Conservation (phyloP, 2,113 vertebrate species). For the Polypterus senegalus region DNA sequence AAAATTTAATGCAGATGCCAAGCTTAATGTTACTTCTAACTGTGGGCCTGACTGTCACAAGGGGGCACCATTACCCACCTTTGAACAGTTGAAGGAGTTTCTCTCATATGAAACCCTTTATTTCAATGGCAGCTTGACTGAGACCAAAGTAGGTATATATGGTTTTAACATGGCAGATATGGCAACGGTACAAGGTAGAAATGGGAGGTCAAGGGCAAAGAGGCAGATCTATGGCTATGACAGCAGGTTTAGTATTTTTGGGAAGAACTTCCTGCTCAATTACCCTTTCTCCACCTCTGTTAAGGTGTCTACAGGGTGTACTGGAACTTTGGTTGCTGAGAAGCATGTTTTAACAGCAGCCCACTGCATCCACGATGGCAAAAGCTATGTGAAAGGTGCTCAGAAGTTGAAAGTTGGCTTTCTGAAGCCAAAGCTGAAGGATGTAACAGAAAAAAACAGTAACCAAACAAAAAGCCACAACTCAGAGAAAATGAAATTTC, state of each 20-base stretch:
- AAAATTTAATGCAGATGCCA: slow-evolving; percentile 62
- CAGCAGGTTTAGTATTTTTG: slow-evolving; percentile 83
- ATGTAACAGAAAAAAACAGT: slow-evolving; percentile 32
- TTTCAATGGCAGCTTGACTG: slow-evolving; percentile 67
- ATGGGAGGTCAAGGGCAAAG: slow-evolving; percentile 53
- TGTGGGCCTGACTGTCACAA: slow-evolving; percentile 84
- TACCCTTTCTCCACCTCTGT: slow-evolving; percentile 89
- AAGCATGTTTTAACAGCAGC: slow-evolving; percentile 87
- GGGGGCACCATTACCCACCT: slow-evolving; percentile 57
- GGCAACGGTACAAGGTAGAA: slow-evolving; percentile 13
- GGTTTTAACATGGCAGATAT: slow-evolving; percentile 35
- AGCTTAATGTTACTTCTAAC: slow-evolving; percentile 64
- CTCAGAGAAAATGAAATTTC: slow-evolving; percentile 78
- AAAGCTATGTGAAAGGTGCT: slow-evolving; percentile 90
- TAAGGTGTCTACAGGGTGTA: slow-evolving; percentile 90
- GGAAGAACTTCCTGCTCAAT: slow-evolving; percentile 75
- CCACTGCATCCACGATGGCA: slow-evolving; percentile 89
- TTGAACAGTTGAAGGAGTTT: slow-evolving; percentile 63
- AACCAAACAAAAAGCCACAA: slow-evolving; percentile 32
- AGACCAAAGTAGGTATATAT: slow-evolving; percentile 78
- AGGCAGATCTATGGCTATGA: slow-evolving; percentile 90
- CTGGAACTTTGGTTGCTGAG: slow-evolving; percentile 80
- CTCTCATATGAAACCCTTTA: slow-evolving; percentile 86
- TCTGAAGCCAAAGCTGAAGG: slow-evolving; percentile 67
- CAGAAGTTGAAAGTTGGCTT: slow-evolving; percentile 87